Percentiles rank a stretch among this genome's conserved stretches.
Evolutionary conservation across 2,888 invertebrate species (phyloP).

Genomic region (Dioctria linearis): DNA sequence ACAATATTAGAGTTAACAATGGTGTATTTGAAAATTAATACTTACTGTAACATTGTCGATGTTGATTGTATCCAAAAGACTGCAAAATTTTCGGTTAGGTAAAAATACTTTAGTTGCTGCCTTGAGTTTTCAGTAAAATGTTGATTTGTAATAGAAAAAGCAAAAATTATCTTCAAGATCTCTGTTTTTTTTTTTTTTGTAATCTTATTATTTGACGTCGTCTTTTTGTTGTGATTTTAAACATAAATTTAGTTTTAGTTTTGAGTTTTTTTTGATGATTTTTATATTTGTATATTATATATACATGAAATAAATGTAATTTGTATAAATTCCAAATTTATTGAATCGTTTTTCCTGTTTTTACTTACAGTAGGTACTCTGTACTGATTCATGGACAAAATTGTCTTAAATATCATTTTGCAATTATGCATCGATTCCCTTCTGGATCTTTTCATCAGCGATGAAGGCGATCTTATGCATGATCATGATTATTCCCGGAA

Average conservation of each 20-base stretch:
- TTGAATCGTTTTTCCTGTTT: too few relatives aligned
- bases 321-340: conserved; percentile 8
- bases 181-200: conserved; percentile 16
- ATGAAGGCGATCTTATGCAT: too few relatives aligned
- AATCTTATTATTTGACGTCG: conserved; percentile 39
- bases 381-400: too few relatives aligned
- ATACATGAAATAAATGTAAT: conserved; percentile 48
- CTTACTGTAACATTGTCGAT: background rate
- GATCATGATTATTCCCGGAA: too few relatives aligned
- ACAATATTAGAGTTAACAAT: too few relatives aligned
- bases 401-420: too few relatives aligned
- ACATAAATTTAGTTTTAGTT: conserved; percentile 5
- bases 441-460: too few relatives aligned
- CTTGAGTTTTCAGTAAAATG: conserved; percentile 1
- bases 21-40: too few relatives aligned
- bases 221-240: conserved; percentile 47
- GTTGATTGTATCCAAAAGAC: background rate
- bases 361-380: too few relatives aligned
- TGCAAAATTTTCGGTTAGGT: conserved; percentile 4
- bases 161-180: background rate
- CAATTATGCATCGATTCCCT: too few relatives aligned
- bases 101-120: background rate
- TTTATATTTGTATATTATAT: conserved; percentile 46
- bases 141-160: conserved; percentile 1
- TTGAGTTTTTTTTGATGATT: conserved; percentile 13